These are phyloP conservation scores for Sebastes iracundus DNA, from an alignment of 2,797 vertebrate species.

Conservation along the genomic window DNA sequence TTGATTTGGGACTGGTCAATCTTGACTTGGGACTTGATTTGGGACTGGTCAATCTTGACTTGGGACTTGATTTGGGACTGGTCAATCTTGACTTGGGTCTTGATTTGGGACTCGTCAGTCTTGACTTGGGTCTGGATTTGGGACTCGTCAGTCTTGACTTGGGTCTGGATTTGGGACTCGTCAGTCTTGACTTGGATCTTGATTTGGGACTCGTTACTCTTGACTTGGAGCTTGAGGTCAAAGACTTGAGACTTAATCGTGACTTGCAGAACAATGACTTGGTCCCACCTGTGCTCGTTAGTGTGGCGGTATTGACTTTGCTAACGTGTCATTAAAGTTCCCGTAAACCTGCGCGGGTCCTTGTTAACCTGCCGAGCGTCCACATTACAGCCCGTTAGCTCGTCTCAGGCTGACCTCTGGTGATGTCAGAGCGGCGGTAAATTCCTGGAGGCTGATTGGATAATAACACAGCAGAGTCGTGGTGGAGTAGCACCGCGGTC, in stretches of 20 bases:
- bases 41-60: no score
- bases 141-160: neutral
- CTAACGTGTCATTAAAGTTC: slow-evolving; percentile 14
- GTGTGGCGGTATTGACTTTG: neutral
- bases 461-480: slow-evolving; percentile 70
- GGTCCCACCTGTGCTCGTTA: neutral
- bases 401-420: slow-evolving; percentile 25
- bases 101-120: no score
- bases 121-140: neutral
- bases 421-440: slow-evolving; percentile 45
- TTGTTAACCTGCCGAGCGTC: neutral
- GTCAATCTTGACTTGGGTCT: no score
- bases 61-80: no score
- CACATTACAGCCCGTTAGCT: slow-evolving; percentile 19
- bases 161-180: no score
- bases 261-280: neutral
- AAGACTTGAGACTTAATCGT: no score
- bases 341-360: neutral
- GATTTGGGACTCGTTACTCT: neutral
- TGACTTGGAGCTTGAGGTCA: no score
- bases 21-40: no score
- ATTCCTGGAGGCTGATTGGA: slow-evolving; percentile 70
- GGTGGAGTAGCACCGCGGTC: slow-evolving; percentile 61
- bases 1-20: no score
- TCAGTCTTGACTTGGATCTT: neutral